Evolutionary conservation across 2,888 invertebrate species (phyloP).

Genomic region (Rhagophthalmus giganteus): DNA sequence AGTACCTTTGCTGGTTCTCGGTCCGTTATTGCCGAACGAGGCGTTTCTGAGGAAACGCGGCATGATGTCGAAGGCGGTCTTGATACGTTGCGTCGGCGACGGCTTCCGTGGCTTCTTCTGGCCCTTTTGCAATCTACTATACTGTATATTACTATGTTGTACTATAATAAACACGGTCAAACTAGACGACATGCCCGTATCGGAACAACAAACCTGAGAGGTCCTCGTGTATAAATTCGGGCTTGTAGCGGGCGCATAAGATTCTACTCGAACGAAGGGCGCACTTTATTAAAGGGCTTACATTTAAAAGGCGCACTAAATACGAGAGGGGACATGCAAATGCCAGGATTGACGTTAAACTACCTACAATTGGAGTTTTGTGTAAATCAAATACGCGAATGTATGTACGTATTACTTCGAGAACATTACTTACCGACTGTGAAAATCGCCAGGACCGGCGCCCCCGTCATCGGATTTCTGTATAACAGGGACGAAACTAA

Average conservation of each 20-base stretch:
- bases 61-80: constrained; percentile 38
- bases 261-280: constrained; percentile 45
- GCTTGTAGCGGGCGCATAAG: constrained; percentile 60
- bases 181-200: too few relatives aligned
- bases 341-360: constrained; percentile 64
- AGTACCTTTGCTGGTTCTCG: background rate
- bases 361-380: constrained; percentile 55
- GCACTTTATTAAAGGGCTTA: constrained; percentile 57
- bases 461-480: constrained; percentile 63
- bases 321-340: constrained; percentile 66
- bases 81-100: constrained; percentile 27
- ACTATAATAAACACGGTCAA: constrained; percentile 27
- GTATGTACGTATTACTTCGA: too few relatives aligned
- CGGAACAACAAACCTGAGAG: constrained; percentile 24
- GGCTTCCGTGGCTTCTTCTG: constrained; percentile 13
- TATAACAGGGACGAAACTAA: constrained; percentile 65
- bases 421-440: constrained; percentile 61
- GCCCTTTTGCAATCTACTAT: constrained; percentile 44
- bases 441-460: constrained; percentile 66
- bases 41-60: constrained; percentile 36
- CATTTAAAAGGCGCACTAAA: constrained; percentile 64
- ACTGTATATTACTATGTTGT: constrained; percentile 42
- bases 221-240: constrained; percentile 52
- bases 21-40: constrained; percentile 3
- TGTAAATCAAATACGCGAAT: too few relatives aligned